phyloP scores from a whole-genome alignment of 1,140 invertebrate species.

The Heliconius hermathena region DNA sequence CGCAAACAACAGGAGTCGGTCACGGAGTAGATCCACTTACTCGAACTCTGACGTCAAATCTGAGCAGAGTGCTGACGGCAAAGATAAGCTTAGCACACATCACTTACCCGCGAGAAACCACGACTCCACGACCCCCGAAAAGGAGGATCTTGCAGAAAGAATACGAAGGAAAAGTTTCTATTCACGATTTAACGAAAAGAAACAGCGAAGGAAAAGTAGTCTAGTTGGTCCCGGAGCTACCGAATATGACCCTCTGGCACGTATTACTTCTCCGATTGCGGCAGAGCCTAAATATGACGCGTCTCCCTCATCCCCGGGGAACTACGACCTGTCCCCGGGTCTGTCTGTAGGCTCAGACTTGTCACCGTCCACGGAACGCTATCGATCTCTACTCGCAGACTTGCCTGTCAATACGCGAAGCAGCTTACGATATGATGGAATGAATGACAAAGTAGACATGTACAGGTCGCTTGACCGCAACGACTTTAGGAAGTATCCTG shows the following conservation, averaged over 20 bases:
- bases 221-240: slow-evolving; percentile 82
- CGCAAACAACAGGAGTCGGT: slow-evolving; percentile 61
- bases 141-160: slow-evolving; percentile 91
- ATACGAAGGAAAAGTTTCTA: slow-evolving; percentile 95
- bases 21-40: slow-evolving; percentile 67
- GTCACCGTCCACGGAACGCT: slow-evolving; percentile 72
- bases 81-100: slow-evolving; percentile 55
- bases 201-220: slow-evolving; percentile 84
- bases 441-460: slow-evolving; percentile 72
- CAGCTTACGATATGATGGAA: slow-evolving; percentile 64
- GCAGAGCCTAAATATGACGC: slow-evolving; percentile 66
- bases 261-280: slow-evolving; percentile 65
- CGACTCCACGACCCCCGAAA: slow-evolving; percentile 71
- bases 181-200: slow-evolving; percentile 91
- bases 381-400: slow-evolving; percentile 68
- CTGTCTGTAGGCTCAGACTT: slow-evolving; percentile 66
- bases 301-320: slow-evolving; percentile 68
- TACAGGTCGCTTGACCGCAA: slow-evolving; percentile 76
- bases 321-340: slow-evolving; percentile 69
- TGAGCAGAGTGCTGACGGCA: slow-evolving; percentile 58
- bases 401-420: slow-evolving; percentile 55
- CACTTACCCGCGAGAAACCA: slow-evolving; percentile 56
- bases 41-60: slow-evolving; percentile 73
- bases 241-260: slow-evolving; percentile 77
- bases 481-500: slow-evolving; percentile 72